These are phyloP conservation scores for Porites australiensis DNA, from an alignment of 64 coral and sea anemone species.

Conservation along the genomic window DNA sequence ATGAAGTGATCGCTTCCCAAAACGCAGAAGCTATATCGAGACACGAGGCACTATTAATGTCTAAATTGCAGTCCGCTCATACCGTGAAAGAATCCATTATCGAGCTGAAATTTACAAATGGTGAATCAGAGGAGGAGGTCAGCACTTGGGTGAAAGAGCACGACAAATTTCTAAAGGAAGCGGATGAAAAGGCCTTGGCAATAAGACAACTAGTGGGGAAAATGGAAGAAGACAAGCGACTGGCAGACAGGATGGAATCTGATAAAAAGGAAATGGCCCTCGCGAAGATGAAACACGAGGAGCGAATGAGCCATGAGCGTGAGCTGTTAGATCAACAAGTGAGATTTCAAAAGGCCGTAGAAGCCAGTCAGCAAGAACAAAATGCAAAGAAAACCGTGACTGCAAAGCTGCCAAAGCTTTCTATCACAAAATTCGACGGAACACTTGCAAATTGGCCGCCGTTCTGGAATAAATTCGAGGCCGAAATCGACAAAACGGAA, in stretches of 20 bases:
- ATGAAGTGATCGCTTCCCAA: no score
- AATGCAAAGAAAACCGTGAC: not conserved
- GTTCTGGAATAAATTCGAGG: constrained; percentile 53
- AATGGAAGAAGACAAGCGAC: not conserved
- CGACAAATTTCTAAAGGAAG: not conserved
- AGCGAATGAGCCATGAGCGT: not conserved
- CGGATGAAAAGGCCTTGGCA: not conserved
- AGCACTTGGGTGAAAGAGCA: not conserved
- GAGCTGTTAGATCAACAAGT: not conserved
- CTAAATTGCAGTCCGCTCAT: not conserved
- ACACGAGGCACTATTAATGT: no score
- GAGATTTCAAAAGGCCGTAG: not conserved
- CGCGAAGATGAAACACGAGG: not conserved
- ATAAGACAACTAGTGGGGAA: not conserved
- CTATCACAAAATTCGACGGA: not conserved
- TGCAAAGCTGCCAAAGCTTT: not conserved
- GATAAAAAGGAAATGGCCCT: no score
- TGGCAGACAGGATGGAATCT: not conserved
- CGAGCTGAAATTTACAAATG: not conserved
- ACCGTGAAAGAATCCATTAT: not conserved
- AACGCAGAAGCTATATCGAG: no score
- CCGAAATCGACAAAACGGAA: constrained; percentile 64
- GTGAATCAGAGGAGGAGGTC: not conserved
- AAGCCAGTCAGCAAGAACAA: not conserved
- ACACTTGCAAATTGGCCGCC: not conserved